Percentiles rank a stretch among this genome's conserved stretches.
Conservation (phyloP, 2,888 invertebrate genomes). For the Rhimphoctona megacephalus region DNA sequence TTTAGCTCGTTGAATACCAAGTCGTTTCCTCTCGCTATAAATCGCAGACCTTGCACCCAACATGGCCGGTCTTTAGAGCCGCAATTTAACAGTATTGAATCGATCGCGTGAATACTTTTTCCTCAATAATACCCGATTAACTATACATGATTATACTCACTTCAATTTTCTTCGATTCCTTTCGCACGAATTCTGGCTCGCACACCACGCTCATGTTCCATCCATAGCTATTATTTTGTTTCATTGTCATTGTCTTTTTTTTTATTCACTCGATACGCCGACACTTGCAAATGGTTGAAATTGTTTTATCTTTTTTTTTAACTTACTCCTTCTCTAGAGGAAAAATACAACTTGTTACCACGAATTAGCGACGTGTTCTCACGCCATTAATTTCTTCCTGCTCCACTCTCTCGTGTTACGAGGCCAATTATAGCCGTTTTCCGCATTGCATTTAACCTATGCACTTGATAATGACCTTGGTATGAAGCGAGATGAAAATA, state of each 20-base stretch:
- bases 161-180: conserved; percentile 74
- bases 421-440: conserved; percentile 21
- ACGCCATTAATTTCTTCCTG: conserved; percentile 48
- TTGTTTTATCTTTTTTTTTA: neutral
- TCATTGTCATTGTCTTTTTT: conserved; percentile 46
- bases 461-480: conserved; percentile 36
- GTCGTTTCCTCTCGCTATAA: conserved; percentile 29
- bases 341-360: neutral
- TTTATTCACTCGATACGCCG: conserved; percentile 8
- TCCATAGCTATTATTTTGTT: conserved; percentile 73
- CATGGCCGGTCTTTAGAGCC: neutral
- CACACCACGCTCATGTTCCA: conserved; percentile 77
- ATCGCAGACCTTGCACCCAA: conserved; percentile 6
- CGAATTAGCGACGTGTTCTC: conserved; percentile 24
- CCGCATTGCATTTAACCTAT: conserved; percentile 15
- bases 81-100: conserved; percentile 10
- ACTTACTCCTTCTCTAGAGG: neutral
- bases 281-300: neutral
- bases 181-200: conserved; percentile 78
- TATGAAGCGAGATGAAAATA: neutral
- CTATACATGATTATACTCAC: conserved; percentile 74
- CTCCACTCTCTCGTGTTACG: conserved; percentile 25
- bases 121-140: neutral
- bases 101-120: conserved; percentile 8
- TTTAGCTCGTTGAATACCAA: conserved; percentile 36